Evolutionary conservation across 2,888 invertebrate genomes (phyloP), one percentile per base, ranked within the genome.

Genomic region (Slavum lentiscoides): DNA sequence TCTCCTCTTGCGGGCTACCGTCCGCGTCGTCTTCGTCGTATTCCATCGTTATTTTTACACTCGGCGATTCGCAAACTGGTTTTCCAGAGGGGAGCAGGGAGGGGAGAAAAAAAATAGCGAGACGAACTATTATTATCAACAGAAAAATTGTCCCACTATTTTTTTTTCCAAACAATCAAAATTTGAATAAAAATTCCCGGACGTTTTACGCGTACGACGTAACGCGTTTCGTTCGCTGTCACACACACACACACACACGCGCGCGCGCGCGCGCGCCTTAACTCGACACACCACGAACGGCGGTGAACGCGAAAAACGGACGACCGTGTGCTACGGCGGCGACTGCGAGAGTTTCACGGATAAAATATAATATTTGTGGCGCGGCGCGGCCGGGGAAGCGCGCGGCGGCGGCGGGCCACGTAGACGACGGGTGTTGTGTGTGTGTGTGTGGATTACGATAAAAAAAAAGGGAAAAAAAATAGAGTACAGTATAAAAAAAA

Each of bases 391-490:
- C 55, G 74, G 66, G 68, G 68, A 61, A 69, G 59, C 67, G n/a
- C 68, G 39, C 37, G 59, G 30, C 76, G 76, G 69, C 68, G 68
- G n/a, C 59, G 62, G 77, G 77, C 69, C 69, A 77, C 77, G 69
- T 77, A 77, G 69, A 55, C 68, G 69, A 30, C 68, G 68, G 69
- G 39, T 39, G 74, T 39, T 75, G 66, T 69, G 49, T 58, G 68
- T 17, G 62, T 58, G 68, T 17, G 62, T 39, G 62, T 19, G 69
- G 77, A 68, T 59, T 59, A 68, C 69, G 68, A 53, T 53, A 23
- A 59, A 59, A 61, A 61, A 68, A 62, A 73, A 73, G 15, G 37
- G 55, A n/a, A 7, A 0, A 13, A 67, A 75, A 74, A 21, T n/a
- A 64, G 58, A 21, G 19, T 43, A 75, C 17, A 37, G 6, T 53